These are phyloP conservation scores for Pseudococcus jackbeardsleyi DNA, from an alignment of 2,888 invertebrate species.

Conservation along the genomic window DNA sequence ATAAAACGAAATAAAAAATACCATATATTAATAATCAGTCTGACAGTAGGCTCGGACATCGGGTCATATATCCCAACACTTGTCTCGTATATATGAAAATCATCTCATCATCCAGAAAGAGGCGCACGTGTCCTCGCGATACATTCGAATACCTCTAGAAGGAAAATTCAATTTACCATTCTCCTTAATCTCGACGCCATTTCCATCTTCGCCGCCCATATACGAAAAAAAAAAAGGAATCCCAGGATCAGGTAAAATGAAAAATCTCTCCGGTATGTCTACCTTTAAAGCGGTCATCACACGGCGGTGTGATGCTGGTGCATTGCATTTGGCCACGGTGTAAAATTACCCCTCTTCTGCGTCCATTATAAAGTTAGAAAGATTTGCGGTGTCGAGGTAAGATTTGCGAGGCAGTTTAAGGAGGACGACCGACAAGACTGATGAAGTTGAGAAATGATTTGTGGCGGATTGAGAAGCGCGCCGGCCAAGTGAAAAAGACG, in stretches of 20 bases:
- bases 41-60: too few relatives aligned
- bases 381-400: slow-evolving; percentile 45
- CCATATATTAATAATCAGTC: too few relatives aligned
- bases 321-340: background rate
- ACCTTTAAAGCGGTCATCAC: too few relatives aligned
- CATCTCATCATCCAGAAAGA: too few relatives aligned
- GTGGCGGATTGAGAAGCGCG: background rate
- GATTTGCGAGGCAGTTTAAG: slow-evolving; percentile 30
- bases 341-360: background rate
- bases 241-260: background rate
- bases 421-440: slow-evolving; percentile 40
- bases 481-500: background rate
- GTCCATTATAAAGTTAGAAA: slow-evolving; percentile 36
- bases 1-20: too few relatives aligned
- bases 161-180: slow-evolving; percentile 6
- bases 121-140: too few relatives aligned
- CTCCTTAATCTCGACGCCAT: background rate
- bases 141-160: background rate
- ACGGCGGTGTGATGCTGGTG: background rate
- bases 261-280: background rate
- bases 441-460: slow-evolving; percentile 64
- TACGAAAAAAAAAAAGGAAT: background rate
- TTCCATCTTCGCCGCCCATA: background rate
- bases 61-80: too few relatives aligned
- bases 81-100: too few relatives aligned